These are phyloP conservation scores for Margaritifera margaritifera DNA, from an alignment of 2,888 invertebrate genomes.

Conservation along the genomic window DNA sequence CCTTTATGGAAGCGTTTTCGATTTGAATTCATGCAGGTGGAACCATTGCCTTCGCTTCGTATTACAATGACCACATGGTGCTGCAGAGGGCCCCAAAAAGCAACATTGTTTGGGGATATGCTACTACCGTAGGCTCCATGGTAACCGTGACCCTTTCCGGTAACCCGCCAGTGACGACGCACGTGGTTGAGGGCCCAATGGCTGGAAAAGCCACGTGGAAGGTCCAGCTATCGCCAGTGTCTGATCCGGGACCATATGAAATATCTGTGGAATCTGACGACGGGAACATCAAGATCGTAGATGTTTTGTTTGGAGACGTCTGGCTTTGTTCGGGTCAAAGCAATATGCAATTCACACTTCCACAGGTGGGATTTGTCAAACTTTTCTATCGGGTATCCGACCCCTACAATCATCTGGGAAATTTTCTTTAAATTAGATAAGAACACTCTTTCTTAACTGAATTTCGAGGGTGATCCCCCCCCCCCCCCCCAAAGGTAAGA, in stretches of 20 bases:
- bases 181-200: not conserved
- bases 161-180: not conserved
- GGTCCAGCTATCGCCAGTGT: conserved; percentile 39
- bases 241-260: conserved; percentile 35
- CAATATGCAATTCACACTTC: conserved; percentile 65
- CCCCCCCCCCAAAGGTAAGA: no score
- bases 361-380: no score
- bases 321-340: conserved; percentile 71
- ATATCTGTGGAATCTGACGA: conserved; percentile 27
- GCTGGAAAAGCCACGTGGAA: conserved; percentile 53
- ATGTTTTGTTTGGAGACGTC: conserved; percentile 70
- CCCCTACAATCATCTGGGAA: no score
- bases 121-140: conserved; percentile 28
- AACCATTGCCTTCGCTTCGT: conserved; percentile 10
- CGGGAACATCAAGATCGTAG: conserved; percentile 31
- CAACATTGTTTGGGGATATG: conserved; percentile 54
- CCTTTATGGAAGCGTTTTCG: no score
- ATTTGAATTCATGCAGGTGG: no score
- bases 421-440: no score
- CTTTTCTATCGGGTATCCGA: no score
- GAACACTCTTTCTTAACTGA: no score
- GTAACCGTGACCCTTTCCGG: conserved; percentile 18
- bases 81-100: conserved; percentile 48
- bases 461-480: no score
- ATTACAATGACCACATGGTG: conserved; percentile 56